Base-by-base conservation (phyloP, 2,797 vertebrate genomes). In the Danio aesculapii region DNA sequence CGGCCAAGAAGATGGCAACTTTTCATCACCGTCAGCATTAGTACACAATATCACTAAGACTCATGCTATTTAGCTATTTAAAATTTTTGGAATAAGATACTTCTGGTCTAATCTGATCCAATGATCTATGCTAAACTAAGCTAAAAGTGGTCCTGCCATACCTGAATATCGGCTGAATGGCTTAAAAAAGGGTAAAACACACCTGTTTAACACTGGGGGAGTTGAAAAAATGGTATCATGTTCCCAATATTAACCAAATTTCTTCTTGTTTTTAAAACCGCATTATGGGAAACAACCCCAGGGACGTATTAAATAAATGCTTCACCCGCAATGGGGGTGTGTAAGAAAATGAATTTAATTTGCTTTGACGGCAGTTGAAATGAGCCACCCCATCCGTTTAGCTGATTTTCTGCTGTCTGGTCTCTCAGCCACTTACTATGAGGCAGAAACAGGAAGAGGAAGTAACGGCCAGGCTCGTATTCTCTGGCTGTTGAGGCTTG, bases 391-490 rank as follows among this genome's bases (percentile, higher is more conserved):
- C 69, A 64, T 58, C 19, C 46, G 77, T 71, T 72, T 41, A 68
- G 72, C 78, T 80, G 66, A 66, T 79, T 84, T 79, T 79, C 85
- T 80, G 71, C 81, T 61, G 73, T 89, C 75, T 88, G 82, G 80
- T 90, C 76, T 89, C 83, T 85, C 84, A 84, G 86, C 87, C 86
- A 89, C 88, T 90, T 91, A 91, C 90, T 90, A 90, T 89, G 88
- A 91, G 88, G 90, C 88, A 89, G 85, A 88, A 89, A 86, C 88
- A 88, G 81, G 90, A 89, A 86, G 89, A 80, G 76, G 86, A 81
- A 86, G 89, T 81, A 86, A 89, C 75, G 86, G 89, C 87, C 86
- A 88, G 80, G 85, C 84, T 85, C 57, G 85, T 81, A 86, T 87
- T 89, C 90, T 88, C 88, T 87, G 88, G 85, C 86, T 85, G 90